Base-by-base conservation (phyloP, 2,888 invertebrate genomes). In the Selenia dentaria region DNA sequence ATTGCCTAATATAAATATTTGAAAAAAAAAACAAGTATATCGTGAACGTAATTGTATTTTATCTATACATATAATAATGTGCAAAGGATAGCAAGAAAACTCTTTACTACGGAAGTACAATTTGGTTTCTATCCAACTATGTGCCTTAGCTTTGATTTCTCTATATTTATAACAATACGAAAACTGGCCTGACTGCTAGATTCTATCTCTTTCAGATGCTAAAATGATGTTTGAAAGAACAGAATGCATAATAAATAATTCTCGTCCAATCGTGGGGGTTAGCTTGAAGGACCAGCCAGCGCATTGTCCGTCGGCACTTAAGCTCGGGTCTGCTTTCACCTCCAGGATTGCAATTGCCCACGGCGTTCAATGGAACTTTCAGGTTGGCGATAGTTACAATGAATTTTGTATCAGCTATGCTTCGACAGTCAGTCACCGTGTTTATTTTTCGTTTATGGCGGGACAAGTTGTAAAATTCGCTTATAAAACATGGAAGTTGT, bases 221-320 rank as follows among this genome's bases (percentile, higher is more conserved):
- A 27, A 33, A 38, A 22, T 20, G 6, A 34, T 27, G 32, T 46
- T 28, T 18, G 11, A 13, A 9, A 29, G 35, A 46, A 40, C 34
- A 46, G 40, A 38, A 37, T 20, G 32, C 25, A 37, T 33, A 33
- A 37, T 48, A 48, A 48, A 48, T 42, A 33, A 48, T 41, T 47
- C 47, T 10, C 28, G 13, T 35, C 39, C 34, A 45, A 29, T 25
- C 4, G 34, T 35, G 16, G 28, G 35, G 35, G 39, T 35, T 10
- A 22, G 26, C 26, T 25, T 9, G 10, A 12, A 40, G 46, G 36
- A 33, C 20, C 47, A 41, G 40, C 1, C 32, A 6, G 33, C 16
- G 47, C 32, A 48, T 42, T 48, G 47, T 48, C 24, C 47, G 2
- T 5, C 9, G 10, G 25, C 6, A 25, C 35, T 41, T 42, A 34